Conservation (phyloP, 2,888 invertebrate genomes). For the Spodoptera exigua region DNA sequence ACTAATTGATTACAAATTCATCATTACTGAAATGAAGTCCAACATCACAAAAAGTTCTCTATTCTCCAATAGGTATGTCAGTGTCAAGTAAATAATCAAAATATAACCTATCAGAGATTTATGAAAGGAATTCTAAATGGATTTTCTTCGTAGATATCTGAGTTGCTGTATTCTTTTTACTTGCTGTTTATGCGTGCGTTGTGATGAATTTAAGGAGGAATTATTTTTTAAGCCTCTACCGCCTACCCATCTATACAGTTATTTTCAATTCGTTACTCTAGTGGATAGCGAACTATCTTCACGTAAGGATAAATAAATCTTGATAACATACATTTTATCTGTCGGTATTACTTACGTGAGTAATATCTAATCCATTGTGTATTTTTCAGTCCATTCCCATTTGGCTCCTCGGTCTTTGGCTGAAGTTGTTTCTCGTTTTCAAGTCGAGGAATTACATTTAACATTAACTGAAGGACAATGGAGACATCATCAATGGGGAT, state of each 20-base stretch:
- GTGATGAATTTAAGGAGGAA: conserved; percentile 96
- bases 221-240: conserved; percentile 95
- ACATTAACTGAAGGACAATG: conserved; percentile 98
- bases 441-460: conserved; percentile 96
- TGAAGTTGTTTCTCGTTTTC: conserved; percentile 95
- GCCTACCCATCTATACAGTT: conserved; percentile 95
- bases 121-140: conserved; percentile 40
- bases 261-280: conserved; percentile 96
- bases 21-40: too few relatives aligned
- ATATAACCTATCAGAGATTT: not conserved
- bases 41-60: too few relatives aligned
- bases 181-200: conserved; percentile 56
- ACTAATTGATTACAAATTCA: too few relatives aligned
- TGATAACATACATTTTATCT: conserved; percentile 4
- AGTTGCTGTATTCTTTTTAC: conserved; percentile 43
- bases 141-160: conserved; percentile 38
- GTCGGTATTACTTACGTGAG: not conserved
- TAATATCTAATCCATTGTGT: not conserved
- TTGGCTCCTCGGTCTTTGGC: conserved; percentile 96
- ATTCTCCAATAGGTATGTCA: not conserved
- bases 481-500: conserved; percentile 98
- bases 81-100: not conserved
- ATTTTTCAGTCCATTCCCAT: conserved; percentile 92
- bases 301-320: conserved; percentile 85
- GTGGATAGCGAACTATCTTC: conserved; percentile 90